Evolutionary conservation across 2,888 invertebrate species (phyloP).

Genomic region (Agrochola litura): DNA sequence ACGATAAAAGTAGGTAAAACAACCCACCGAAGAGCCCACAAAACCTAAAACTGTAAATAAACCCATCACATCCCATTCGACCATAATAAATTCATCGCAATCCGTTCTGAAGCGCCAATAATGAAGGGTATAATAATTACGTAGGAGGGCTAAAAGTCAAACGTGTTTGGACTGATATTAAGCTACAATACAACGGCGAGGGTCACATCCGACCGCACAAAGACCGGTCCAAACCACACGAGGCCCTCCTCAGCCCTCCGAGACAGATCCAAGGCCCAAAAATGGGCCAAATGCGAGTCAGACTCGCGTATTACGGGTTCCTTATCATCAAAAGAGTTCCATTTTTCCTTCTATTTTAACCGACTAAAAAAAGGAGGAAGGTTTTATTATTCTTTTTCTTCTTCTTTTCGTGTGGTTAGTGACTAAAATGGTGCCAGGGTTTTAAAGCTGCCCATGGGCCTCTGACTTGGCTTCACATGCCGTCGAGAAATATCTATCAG

Average conservation of each 20-base stretch:
- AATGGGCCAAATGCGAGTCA: background rate
- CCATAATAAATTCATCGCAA: conserved; percentile 59
- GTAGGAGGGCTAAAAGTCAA: conserved; percentile 74
- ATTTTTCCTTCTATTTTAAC: no score
- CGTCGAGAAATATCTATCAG: no score
- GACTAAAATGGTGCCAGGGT: no score
- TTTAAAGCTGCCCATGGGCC: no score
- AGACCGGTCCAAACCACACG: conserved; percentile 77
- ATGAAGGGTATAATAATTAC: conserved; percentile 73
- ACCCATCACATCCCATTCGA: conserved; percentile 26
- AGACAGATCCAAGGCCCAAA: conserved; percentile 44
- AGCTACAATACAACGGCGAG: conserved; percentile 65
- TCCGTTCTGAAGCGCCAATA: conserved; percentile 60
- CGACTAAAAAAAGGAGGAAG: no score
- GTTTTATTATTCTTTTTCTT: no score
- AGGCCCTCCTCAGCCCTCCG: conserved; percentile 46
- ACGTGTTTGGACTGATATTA: conserved; percentile 76
- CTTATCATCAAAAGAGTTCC: no score
- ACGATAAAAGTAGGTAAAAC: conserved; percentile 4
- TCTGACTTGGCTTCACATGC: no score
- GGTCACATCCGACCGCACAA: conserved; percentile 75
- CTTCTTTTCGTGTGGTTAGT: no score
- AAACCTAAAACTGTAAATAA: conserved; percentile 56
- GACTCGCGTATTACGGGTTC: background rate
- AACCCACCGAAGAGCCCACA: background rate